Percentiles rank a stretch among this genome's conserved stretches.
phyloP scores from a whole-genome alignment of 1,140 invertebrate species.

The Bombus cullumanus region DNA sequence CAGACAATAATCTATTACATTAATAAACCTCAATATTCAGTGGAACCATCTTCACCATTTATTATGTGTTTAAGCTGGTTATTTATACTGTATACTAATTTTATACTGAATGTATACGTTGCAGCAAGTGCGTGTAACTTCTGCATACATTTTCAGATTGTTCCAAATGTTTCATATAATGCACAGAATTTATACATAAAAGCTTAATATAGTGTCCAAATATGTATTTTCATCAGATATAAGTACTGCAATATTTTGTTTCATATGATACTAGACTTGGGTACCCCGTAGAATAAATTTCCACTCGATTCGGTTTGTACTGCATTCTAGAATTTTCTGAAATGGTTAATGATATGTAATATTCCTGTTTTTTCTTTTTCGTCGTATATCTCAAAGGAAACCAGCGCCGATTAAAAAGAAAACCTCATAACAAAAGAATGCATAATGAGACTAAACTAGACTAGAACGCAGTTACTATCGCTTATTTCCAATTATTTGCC shows the following conservation, averaged over 20 bases:
- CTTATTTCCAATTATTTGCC: neutral
- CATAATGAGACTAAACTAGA: neutral
- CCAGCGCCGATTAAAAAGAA: neutral
- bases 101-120: too few species aligned
- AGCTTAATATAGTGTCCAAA: neutral
- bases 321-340: neutral
- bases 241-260: neutral
- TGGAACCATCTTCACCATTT: too few species aligned
- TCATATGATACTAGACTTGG: too few species aligned
- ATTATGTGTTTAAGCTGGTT: too few species aligned
- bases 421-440: constrained; percentile 19
- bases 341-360: neutral
- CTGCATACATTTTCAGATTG: too few species aligned
- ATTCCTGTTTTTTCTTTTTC: neutral
- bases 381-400: neutral
- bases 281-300: neutral
- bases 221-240: neutral
- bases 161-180: neutral
- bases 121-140: too few species aligned
- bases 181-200: too few species aligned
- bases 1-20: neutral
- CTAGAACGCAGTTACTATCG: neutral
- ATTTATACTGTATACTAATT: too few species aligned
- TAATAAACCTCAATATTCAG: neutral
- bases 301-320: neutral